Conservation (phyloP, 2,888 invertebrate genomes). For the Strigamia transsilvanica region DNA sequence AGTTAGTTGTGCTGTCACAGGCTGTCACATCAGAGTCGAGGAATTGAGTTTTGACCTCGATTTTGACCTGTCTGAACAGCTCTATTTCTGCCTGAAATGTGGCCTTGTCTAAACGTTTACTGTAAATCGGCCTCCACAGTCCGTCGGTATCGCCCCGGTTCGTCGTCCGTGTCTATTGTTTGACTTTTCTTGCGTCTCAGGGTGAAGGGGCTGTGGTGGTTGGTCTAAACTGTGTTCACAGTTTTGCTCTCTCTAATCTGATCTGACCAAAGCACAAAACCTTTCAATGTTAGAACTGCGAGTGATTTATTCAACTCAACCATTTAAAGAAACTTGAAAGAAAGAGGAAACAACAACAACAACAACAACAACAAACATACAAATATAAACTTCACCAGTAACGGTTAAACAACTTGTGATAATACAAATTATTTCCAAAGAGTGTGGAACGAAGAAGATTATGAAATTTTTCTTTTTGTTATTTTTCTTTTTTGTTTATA, state of each 20-base stretch:
- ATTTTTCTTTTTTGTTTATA: neutral
- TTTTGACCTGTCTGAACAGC: constrained; percentile 24
- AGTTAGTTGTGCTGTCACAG: constrained; percentile 9
- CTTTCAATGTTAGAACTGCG: neutral
- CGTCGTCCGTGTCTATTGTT: constrained; percentile 26
- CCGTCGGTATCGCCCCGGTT: constrained; percentile 9
- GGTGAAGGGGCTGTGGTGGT: constrained; percentile 13
- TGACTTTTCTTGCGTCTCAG: constrained; percentile 30
- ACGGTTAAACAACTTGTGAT: constrained; percentile 18
- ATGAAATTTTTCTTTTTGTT: neutral
- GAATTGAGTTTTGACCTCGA: constrained; percentile 19
- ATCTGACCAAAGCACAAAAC: constrained; percentile 30
- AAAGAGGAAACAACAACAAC: neutral
- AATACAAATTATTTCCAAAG: constrained; percentile 26
- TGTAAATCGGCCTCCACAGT: constrained; percentile 13
- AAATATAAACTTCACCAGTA: constrained; percentile 7
- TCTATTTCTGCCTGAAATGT: constrained; percentile 21
- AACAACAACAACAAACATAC: neutral
- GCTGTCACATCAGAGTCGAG: constrained; percentile 15
- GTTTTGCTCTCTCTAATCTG: constrained; percentile 29
- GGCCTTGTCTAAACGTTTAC: constrained; percentile 26
- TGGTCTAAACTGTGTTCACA: constrained; percentile 7
- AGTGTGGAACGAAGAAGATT: constrained; percentile 3
- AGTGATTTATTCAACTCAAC: constrained; percentile 14
- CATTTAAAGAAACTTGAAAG: neutral